Conservation (phyloP, 2,797 vertebrate genomes). For the Chloroceryle amazona region DNA sequence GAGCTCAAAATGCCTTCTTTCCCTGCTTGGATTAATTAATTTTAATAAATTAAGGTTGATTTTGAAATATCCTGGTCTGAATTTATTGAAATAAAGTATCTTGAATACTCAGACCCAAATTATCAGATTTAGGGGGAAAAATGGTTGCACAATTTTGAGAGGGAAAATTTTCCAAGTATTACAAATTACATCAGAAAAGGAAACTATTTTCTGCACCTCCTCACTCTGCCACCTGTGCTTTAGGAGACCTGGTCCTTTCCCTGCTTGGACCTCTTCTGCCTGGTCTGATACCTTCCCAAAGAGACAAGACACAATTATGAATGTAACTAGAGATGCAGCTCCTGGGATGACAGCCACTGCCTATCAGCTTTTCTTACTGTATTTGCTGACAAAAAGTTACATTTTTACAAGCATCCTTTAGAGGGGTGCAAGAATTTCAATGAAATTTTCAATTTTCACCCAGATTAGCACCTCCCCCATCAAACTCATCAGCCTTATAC, state of each 20-base stretch:
- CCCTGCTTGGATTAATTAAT: neutral
- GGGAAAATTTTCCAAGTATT: neutral
- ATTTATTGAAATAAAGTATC: neutral
- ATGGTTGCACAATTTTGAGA: neutral
- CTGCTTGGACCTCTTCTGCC: neutral
- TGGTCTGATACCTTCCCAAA: neutral
- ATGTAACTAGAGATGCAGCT: neutral
- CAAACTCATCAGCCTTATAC: neutral
- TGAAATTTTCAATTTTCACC: neutral
- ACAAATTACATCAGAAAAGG: neutral
- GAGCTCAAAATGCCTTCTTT: neutral
- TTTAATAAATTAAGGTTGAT: neutral
- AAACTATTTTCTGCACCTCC: neutral
- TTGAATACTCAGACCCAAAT: neutral
- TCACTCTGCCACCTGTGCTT: neutral
- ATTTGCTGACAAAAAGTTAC: neutral
- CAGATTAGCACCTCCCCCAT: neutral
- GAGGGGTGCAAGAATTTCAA: neutral
- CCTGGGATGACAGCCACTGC: neutral
- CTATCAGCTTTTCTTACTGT: neutral
- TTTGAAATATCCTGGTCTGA: neutral
- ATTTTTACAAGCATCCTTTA: neutral
- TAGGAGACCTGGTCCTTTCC: neutral
- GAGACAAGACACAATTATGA: neutral
- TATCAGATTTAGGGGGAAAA: fast-evolving